Evolutionary conservation across 2,888 invertebrate species (phyloP).

Genomic region (Exephanes ischioxanthus): DNA sequence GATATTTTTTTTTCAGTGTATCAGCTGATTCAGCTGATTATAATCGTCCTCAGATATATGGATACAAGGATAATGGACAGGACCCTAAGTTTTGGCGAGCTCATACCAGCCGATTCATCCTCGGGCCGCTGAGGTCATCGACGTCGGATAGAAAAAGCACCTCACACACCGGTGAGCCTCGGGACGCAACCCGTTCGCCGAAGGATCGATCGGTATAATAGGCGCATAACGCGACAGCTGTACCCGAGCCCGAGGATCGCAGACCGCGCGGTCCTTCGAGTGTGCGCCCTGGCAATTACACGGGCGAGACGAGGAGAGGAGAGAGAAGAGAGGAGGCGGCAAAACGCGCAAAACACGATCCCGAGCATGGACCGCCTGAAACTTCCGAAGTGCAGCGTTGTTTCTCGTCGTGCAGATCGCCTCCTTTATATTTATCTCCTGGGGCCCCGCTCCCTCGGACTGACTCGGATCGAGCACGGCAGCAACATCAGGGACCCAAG

Average conservation of each 20-base stretch:
- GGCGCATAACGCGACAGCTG: conserved; percentile 34
- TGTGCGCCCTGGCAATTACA: conserved; percentile 61
- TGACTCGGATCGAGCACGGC: conserved; percentile 48
- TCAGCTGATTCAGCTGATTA: too few relatives aligned
- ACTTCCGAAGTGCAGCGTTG: conserved; percentile 52
- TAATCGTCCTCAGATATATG: too few relatives aligned
- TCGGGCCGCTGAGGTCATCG: background rate
- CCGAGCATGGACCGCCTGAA: conserved; percentile 44
- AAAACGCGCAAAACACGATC: conserved; percentile 9
- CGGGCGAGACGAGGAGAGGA: conserved; percentile 26
- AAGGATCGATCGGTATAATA: conserved; percentile 25
- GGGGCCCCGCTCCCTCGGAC: conserved; percentile 52
- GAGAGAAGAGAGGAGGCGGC: conserved; percentile 10
- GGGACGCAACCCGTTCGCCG: conserved; percentile 31
- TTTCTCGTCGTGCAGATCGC: conserved; percentile 58
- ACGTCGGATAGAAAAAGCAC: conserved; percentile 24
- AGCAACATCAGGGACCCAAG: conserved; percentile 56
- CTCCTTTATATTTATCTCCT: conserved; percentile 63
- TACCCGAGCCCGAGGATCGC: background rate
- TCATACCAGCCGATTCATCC: background rate
- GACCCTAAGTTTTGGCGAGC: background rate
- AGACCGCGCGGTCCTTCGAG: conserved; percentile 21
- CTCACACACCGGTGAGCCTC: conserved; percentile 9
- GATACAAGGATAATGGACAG: background rate
- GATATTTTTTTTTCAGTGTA: too few relatives aligned